Evolutionary conservation across 2,113 vertebrate genomes (phyloP).

Genomic region (Synchiropus splendidus): DNA sequence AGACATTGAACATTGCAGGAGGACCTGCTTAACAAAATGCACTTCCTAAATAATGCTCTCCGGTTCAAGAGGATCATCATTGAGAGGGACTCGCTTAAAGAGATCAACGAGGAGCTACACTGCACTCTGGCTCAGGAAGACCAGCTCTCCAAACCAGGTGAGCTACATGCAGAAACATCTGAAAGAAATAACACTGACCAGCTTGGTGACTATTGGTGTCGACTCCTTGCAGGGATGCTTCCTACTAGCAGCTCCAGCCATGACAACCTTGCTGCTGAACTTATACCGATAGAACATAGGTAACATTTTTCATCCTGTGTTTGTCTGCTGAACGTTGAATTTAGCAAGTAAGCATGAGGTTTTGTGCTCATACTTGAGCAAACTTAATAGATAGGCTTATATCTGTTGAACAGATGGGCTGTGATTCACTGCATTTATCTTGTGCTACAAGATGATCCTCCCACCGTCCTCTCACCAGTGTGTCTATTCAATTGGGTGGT

Average conservation of each 20-base stretch:
- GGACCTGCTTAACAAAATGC: neutral
- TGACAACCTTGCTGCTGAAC: conserved; percentile 89
- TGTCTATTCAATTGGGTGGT: too few species aligned
- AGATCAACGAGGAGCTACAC: conserved; percentile 90
- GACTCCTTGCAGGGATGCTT: conserved; percentile 42
- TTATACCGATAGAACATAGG: conserved; percentile 90
- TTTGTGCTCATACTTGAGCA: too few species aligned
- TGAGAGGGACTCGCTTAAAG: conserved; percentile 85
- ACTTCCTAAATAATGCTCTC: neutral
- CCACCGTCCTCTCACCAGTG: neutral
- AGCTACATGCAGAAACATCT: neutral
- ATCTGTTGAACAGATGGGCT: too few species aligned
- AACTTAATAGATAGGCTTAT: too few species aligned
- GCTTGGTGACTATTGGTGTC: too few species aligned
- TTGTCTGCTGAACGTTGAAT: neutral
- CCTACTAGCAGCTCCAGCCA: conserved; percentile 73
- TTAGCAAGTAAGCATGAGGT: too few species aligned
- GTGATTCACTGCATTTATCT: too few species aligned
- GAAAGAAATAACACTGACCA: too few species aligned
- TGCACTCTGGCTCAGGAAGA: conserved; percentile 87
- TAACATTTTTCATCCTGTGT: conserved; percentile 29
- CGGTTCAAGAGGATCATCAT: conserved; percentile 78
- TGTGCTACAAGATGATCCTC: too few species aligned
- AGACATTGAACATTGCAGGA: neutral
- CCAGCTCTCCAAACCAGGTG: conserved; percentile 85